Evolutionary conservation across 23 tunicate species (phyloP), one percentile per base, ranked within the genome.

Genomic region (Trididemnum nubilum): DNA sequence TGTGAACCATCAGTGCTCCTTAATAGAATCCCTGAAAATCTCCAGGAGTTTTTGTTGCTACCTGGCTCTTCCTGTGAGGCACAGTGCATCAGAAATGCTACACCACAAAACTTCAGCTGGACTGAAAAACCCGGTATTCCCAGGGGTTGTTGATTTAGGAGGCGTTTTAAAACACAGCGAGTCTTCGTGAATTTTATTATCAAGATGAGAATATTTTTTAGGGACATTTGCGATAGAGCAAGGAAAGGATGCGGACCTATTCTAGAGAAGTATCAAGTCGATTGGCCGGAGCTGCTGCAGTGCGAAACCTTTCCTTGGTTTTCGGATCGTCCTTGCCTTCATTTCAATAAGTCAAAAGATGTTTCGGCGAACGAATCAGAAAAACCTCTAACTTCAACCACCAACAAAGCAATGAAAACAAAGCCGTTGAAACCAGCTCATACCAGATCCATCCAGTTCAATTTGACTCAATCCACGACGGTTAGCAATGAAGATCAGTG

Each of bases 211-310:
- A n/a, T n/a, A n/a, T n/a, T n/a, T 44, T 73, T 39, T 58, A 92
- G 99, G 71, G 86, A 91, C 38, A 65, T 95, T 51, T 95, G 99
- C 83, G 96, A 95, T 39, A 65, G 92, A 23, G 96, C 92, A n/a
- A 79, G 72, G 52, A 35, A 51, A 66, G 91, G 95, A 33, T 95
- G 99, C 64, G 77, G 31, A 19, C 99, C 96, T 5, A 32, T 86
- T 3, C 35, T 95, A 44, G 65, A 78, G 31, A 54, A 36, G 34
- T 85, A 90, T 77, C 34, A 59, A 25, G 69, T 35, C 34, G 23
- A 40, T 25, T 95, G 99, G 99, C 99, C 99, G 31, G 78, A 82
- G 32, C 77, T 82, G 0, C 54, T 95, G 30, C 40, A 79, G 4
- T 95, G 99, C 79, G 84, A 84, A 21, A 77, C 72, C 4, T 90